Conservation (phyloP, 2,113 vertebrate genomes). For the Oplegnathus fasciatus region DNA sequence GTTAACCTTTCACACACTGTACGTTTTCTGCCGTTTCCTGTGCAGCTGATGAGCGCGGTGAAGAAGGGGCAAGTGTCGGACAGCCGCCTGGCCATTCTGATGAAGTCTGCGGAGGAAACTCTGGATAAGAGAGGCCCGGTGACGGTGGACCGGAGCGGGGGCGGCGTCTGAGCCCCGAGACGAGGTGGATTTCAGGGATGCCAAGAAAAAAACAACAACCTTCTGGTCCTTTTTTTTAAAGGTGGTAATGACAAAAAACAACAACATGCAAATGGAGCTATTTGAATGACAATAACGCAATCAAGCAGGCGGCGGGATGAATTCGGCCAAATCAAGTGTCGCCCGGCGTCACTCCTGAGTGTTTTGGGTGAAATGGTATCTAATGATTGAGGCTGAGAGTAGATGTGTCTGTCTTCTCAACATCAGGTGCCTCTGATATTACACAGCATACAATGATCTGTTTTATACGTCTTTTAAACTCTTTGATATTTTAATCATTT, state of each 20-base stretch:
- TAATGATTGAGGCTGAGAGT: slow-evolving; percentile 33
- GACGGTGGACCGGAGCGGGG: slow-evolving; percentile 94
- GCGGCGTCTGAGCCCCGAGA: slow-evolving; percentile 88
- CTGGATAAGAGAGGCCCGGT: slow-evolving; percentile 88
- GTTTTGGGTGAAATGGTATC: slow-evolving; percentile 34
- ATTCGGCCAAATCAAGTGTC: slow-evolving; percentile 52
- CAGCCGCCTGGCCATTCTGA: slow-evolving; percentile 94
- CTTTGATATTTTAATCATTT: slow-evolving; percentile 18
- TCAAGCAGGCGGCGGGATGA: slow-evolving; percentile 40
- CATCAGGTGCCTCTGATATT: slow-evolving; percentile 59
- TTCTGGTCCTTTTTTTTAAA: not conserved
- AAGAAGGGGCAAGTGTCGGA: slow-evolving; percentile 95
- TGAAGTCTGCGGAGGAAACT: slow-evolving; percentile 95
- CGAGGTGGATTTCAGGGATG: not conserved
- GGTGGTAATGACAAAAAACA: slow-evolving; percentile 2
- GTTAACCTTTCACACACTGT: slow-evolving; percentile 40
- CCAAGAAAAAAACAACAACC: not conserved
- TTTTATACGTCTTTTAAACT: slow-evolving; percentile 55
- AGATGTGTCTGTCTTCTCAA: not conserved
- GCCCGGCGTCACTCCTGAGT: slow-evolving; percentile 7
- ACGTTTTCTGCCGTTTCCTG: slow-evolving; percentile 9
- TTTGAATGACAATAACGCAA: slow-evolving; percentile 74
- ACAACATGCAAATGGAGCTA: slow-evolving; percentile 44
- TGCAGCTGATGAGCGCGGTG: slow-evolving; percentile 96
- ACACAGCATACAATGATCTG: slow-evolving; percentile 17